A percentile compares a stretch with the other conserved stretches of the same genome.
Evolutionary conservation across 2,888 invertebrate genomes (phyloP).

Genomic region (Agonopterix arenella): DNA sequence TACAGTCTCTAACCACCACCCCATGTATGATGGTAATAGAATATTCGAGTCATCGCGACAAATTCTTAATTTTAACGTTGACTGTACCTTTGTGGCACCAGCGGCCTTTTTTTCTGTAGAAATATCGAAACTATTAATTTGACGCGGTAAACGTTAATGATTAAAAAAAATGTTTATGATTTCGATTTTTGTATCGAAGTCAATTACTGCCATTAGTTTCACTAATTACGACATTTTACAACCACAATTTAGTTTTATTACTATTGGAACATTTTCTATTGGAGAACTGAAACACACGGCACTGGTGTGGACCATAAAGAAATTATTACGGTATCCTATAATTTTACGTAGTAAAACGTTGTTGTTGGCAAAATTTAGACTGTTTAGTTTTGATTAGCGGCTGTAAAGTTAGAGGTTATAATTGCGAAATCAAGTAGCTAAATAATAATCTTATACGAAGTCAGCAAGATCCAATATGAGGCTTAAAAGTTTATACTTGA

Average conservation of each 20-base stretch:
- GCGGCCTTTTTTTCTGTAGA: too few relatives aligned
- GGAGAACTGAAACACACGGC: constrained; percentile 37
- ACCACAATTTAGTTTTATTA: constrained; percentile 63
- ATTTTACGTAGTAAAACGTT: constrained; percentile 48
- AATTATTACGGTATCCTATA: constrained; percentile 53
- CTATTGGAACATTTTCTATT: constrained; percentile 58
- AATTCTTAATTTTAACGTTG: too few relatives aligned
- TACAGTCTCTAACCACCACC: too few relatives aligned
- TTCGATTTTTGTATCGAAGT: constrained; percentile 54
- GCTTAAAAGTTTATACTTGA: neutral
- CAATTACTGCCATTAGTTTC: constrained; percentile 65
- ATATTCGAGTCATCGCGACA: too few relatives aligned
- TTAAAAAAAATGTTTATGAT: constrained; percentile 39
- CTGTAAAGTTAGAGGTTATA: too few relatives aligned
- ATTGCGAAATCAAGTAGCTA: neutral
- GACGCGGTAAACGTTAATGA: constrained; percentile 1
- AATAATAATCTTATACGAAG: neutral
- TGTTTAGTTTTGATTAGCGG: neutral
- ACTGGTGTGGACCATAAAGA: constrained; percentile 44
- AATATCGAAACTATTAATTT: constrained; percentile 2
- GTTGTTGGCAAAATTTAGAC: constrained; percentile 25
- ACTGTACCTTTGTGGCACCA: too few relatives aligned
- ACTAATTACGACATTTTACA: constrained; percentile 68
- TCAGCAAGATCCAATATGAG: constrained; percentile 1
- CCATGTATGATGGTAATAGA: too few relatives aligned